phyloP scores from a whole-genome alignment of 2,888 invertebrate genomes.

The Drosophila leonis region DNA sequence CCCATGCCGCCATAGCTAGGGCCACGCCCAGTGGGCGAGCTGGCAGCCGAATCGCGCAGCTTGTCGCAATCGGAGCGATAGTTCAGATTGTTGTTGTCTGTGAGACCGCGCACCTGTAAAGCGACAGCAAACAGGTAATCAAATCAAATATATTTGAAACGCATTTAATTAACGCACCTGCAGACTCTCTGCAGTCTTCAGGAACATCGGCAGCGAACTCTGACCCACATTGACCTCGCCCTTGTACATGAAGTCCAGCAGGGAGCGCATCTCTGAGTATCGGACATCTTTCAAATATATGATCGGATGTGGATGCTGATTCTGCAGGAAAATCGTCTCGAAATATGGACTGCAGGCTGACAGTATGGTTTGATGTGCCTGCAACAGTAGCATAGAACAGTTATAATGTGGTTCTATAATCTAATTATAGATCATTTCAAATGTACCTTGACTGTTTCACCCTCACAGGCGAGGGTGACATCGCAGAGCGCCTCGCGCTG shows the following conservation, averaged over 20 bases:
- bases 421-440: background rate
- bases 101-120: conserved; percentile 90
- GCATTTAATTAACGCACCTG: conserved; percentile 87
- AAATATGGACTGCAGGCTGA: conserved; percentile 98
- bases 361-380: conserved; percentile 96
- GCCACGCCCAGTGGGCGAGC: conserved; percentile 83
- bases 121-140: conserved; percentile 21
- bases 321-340: conserved; percentile 95
- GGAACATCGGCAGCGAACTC: conserved; percentile 95
- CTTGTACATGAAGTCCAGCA: conserved; percentile 97
- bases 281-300: conserved; percentile 97
- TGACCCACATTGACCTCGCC: conserved; percentile 96
- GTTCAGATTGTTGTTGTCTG: conserved; percentile 91
- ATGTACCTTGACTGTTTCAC: conserved; percentile 92
- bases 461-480: conserved; percentile 96
- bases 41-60: conserved; percentile 84
- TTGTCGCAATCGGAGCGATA: conserved; percentile 85
- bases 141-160: background rate
- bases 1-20: conserved; percentile 60
- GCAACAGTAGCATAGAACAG: conserved; percentile 46
- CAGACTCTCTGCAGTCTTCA: conserved; percentile 96
- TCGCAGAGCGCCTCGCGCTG: conserved; percentile 96
- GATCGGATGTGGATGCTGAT: conserved; percentile 95
- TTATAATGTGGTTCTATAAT: background rate
- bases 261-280: conserved; percentile 94